phyloP scores from a whole-genome alignment of 2,888 invertebrate species.

The Pycnomerus fuliginosus region DNA sequence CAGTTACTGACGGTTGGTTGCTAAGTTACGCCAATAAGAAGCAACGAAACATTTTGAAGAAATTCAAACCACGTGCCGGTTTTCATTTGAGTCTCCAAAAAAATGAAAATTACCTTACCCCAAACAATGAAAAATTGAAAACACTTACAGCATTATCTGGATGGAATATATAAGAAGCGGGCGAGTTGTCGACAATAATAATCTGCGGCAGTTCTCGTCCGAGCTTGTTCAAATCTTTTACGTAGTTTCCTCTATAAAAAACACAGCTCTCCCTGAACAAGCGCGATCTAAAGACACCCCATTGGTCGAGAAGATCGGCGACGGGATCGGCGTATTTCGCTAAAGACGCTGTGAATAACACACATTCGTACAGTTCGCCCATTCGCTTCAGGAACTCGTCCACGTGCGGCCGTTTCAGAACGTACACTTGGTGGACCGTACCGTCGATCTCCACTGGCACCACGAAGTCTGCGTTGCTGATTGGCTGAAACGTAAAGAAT shows the following conservation, averaged over 20 bases:
- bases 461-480: slow-evolving; percentile 99
- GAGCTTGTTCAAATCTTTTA: slow-evolving; percentile 97
- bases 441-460: slow-evolving; percentile 99
- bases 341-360: slow-evolving; percentile 97
- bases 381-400: slow-evolving; percentile 98
- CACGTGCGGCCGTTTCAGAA: slow-evolving; percentile 97
- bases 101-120: too few relatives aligned
- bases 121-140: too few relatives aligned
- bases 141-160: slow-evolving; percentile 97
- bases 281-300: slow-evolving; percentile 94
- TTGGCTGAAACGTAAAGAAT: too few relatives aligned
- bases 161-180: slow-evolving; percentile 99
- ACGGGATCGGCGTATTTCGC: slow-evolving; percentile 99
- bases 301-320: slow-evolving; percentile 93
- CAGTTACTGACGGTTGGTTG: too few relatives aligned
- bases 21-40: too few relatives aligned
- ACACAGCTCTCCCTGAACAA: slow-evolving; percentile 99
- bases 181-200: slow-evolving; percentile 99
- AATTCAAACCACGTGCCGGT: too few relatives aligned
- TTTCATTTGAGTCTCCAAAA: too few relatives aligned
- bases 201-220: slow-evolving; percentile 96
- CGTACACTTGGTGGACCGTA: slow-evolving; percentile 97
- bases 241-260: slow-evolving; percentile 99
- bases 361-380: slow-evolving; percentile 98
- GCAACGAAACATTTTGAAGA: too few relatives aligned